These are phyloP conservation scores for Gallinago paraguaiae DNA, from an alignment of 2,113 vertebrate genomes.

Conservation along the genomic window DNA sequence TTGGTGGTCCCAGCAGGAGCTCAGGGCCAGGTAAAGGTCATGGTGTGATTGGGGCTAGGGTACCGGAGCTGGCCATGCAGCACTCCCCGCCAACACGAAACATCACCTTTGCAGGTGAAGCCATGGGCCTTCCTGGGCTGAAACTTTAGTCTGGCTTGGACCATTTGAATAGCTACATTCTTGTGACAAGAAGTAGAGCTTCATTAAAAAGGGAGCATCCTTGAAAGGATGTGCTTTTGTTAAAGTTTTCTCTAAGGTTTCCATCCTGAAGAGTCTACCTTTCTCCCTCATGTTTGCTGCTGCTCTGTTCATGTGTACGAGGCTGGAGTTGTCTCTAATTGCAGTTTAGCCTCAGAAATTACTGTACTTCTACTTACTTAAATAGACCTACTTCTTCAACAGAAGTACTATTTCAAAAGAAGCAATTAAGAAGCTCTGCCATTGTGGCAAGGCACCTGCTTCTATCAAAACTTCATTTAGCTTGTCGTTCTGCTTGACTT, in stretches of 20 bases:
- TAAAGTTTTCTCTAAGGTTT: neutral
- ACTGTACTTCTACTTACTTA: neutral
- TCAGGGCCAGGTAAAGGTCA: rapidly evolving
- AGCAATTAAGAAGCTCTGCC: neutral
- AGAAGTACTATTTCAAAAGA: neutral
- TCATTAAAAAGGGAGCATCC: neutral
- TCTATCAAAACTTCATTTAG: neutral
- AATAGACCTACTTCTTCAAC: neutral
- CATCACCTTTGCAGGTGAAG: neutral
- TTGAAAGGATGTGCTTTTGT: neutral
- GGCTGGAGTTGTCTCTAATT: neutral
- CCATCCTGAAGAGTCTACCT: neutral
- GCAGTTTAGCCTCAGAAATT: neutral
- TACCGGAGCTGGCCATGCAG: neutral
- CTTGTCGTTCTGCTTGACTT: neutral
- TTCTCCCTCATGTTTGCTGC: neutral
- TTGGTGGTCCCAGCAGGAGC: neutral
- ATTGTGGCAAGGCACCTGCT: neutral
- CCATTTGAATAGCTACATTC: neutral
- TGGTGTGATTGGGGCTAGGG: neutral
- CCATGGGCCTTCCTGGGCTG: neutral
- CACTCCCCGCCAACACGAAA: neutral
- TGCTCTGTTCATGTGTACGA: neutral
- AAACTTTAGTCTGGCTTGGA: neutral
- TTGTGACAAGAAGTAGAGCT: neutral